Evolutionary conservation across 2,113 vertebrate genomes (phyloP).

Genomic region (Gnathonemus longibarbis): DNA sequence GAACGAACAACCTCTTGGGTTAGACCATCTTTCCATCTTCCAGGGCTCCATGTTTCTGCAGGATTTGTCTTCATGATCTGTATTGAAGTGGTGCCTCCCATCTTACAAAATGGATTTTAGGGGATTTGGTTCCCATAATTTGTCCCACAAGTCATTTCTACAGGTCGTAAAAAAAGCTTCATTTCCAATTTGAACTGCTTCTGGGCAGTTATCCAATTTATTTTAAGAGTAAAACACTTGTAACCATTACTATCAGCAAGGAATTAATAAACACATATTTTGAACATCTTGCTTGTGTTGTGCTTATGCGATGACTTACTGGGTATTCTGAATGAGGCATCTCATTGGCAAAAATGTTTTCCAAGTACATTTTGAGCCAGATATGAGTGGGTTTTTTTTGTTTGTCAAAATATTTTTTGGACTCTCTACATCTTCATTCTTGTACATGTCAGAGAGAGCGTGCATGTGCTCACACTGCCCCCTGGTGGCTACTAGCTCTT

Average conservation of each 20-base stretch:
- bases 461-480: background rate
- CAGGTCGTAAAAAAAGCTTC: background rate
- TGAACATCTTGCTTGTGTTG: background rate
- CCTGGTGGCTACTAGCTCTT: conserved; percentile 44
- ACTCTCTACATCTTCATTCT: background rate
- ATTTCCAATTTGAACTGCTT: background rate
- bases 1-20: background rate
- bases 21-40: background rate
- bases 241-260: background rate
- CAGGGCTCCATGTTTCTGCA: background rate
- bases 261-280: background rate
- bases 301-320: background rate
- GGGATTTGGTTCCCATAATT: background rate
- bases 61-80: background rate
- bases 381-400: background rate
- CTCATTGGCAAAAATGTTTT: background rate
- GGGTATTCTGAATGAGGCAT: background rate
- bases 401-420: background rate
- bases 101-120: background rate
- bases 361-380: background rate
- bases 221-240: background rate
- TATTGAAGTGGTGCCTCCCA: background rate
- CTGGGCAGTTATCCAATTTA: background rate
- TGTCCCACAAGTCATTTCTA: background rate
- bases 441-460: background rate